Conservation (phyloP, 2,113 vertebrate genomes). For the Anguilla japonica region DNA sequence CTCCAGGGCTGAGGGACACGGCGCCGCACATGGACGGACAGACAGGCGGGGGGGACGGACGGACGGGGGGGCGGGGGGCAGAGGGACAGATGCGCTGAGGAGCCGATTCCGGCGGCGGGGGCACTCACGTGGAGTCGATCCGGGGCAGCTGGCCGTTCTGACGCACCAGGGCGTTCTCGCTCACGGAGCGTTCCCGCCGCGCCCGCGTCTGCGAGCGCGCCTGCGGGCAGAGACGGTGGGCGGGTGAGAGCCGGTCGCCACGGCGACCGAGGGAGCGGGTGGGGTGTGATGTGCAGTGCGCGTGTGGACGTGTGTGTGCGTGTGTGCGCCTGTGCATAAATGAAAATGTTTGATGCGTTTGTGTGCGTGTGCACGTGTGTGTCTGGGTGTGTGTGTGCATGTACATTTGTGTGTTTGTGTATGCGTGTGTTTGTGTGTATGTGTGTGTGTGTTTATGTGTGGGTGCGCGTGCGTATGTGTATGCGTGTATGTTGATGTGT, state of each 20-base stretch:
- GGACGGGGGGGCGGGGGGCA: not conserved
- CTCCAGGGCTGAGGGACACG: not conserved
- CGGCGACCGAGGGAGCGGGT: too few species aligned
- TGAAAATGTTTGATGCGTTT: too few species aligned
- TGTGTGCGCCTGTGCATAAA: too few species aligned
- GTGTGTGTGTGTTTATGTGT: too few species aligned
- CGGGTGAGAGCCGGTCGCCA: not conserved
- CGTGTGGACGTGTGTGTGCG: not conserved
- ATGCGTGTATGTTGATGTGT: too few species aligned
- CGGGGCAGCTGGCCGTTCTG: conserved; percentile 80
- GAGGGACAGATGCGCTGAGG: not conserved
- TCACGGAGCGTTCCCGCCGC: conserved; percentile 81
- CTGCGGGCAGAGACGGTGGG: conserved; percentile 52
- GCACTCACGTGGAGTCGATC: conserved; percentile 78
- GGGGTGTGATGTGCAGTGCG: too few species aligned
- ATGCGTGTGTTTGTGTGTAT: too few species aligned
- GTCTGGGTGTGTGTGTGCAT: not conserved
- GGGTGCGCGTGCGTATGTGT: too few species aligned
- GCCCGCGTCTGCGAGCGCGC: conserved; percentile 70
- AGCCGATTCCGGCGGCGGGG: not conserved
- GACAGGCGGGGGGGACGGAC: not conserved
- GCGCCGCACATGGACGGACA: not conserved
- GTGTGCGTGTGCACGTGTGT: not conserved
- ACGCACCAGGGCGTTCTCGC: conserved; percentile 76
- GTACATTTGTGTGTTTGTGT: not conserved